A percentile compares a stretch with the other conserved stretches of the same genome.
phyloP scores from a whole-genome alignment of 2,888 invertebrate species.

The Pristionchus mayeri region DNA sequence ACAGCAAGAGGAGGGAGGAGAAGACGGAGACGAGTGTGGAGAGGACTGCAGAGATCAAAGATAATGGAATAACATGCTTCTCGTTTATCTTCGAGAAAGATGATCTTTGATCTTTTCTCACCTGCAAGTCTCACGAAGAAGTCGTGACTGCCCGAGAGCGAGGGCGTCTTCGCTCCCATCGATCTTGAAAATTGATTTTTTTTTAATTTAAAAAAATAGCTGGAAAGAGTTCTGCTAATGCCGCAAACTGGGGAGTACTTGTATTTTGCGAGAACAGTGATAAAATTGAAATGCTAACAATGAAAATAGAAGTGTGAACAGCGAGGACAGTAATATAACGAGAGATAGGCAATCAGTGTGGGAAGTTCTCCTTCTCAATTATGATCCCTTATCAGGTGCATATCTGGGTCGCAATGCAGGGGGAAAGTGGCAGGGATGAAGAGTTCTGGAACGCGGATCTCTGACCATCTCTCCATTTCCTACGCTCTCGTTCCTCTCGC shows the following conservation, averaged over 20 bases:
- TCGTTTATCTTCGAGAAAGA: neutral
- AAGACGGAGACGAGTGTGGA: neutral
- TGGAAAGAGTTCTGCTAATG: neutral
- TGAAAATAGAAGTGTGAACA: neutral
- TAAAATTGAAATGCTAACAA: neutral
- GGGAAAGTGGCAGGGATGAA: neutral
- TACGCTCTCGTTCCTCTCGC: too few species aligned
- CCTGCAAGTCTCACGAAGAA: constrained; percentile 1
- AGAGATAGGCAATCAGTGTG: neutral
- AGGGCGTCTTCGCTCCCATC: neutral
- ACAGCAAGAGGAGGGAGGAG: neutral
- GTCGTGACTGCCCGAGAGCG: constrained; percentile 17
- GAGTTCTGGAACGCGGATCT: neutral
- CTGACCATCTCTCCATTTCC: too few species aligned
- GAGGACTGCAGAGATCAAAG: neutral
- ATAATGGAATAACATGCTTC: neutral
- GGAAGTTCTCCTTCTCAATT: neutral
- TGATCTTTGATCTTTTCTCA: neutral
- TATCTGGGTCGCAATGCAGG: constrained; percentile 4
- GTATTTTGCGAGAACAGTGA: neutral
- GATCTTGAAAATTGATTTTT: neutral
- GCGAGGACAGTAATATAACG: neutral
- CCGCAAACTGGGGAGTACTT: neutral
- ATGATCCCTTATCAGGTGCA: neutral
- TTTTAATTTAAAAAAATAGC: neutral